phyloP scores from a whole-genome alignment of 2,113 vertebrate genomes.

The Gobius niger region DNA sequence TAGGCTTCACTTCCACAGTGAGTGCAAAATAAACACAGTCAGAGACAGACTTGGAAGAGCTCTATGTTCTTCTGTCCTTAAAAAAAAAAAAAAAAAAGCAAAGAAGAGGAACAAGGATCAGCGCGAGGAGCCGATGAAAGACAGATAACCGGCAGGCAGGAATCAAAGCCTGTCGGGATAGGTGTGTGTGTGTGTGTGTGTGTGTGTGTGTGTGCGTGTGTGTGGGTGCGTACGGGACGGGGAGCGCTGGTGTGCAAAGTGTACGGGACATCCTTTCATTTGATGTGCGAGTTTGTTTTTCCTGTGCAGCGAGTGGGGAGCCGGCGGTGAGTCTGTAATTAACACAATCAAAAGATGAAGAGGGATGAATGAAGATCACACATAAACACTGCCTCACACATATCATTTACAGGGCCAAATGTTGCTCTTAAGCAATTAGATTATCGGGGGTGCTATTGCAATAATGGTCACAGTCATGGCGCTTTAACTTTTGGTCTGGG shows the following conservation, averaged over 20 bases:
- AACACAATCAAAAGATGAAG: constrained; percentile 78
- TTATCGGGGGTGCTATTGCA: background rate
- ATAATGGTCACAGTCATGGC: background rate
- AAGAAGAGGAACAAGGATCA: constrained; percentile 63
- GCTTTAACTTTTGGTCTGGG: background rate
- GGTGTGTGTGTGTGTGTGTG: constrained; percentile 55
- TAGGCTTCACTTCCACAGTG: constrained; percentile 59
- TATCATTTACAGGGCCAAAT: background rate
- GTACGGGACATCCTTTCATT: constrained; percentile 65
- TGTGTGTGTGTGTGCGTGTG: constrained; percentile 33
- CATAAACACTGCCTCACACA: constrained; percentile 14
- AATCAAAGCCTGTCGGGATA: constrained; percentile 72
- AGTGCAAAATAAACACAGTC: constrained; percentile 63
- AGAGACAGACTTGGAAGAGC: constrained; percentile 35
- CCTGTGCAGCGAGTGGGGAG: constrained; percentile 55
- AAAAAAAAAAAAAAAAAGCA: constrained; percentile 24
- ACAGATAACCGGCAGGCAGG: constrained; percentile 66
- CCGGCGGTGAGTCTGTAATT: constrained; percentile 77
- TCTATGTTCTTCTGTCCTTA: constrained; percentile 57
- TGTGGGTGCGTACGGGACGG: constrained; percentile 21
- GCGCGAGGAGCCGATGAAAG: constrained; percentile 72
- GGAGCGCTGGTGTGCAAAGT: background rate
- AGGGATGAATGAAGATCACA: constrained; percentile 50
- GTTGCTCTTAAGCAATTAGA: constrained; percentile 2
- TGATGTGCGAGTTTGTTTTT: constrained; percentile 71